Evolutionary conservation across 2,113 vertebrate species (phyloP), one percentile per base, ranked within the genome.

Genomic region (Carassius auratus): DNA sequence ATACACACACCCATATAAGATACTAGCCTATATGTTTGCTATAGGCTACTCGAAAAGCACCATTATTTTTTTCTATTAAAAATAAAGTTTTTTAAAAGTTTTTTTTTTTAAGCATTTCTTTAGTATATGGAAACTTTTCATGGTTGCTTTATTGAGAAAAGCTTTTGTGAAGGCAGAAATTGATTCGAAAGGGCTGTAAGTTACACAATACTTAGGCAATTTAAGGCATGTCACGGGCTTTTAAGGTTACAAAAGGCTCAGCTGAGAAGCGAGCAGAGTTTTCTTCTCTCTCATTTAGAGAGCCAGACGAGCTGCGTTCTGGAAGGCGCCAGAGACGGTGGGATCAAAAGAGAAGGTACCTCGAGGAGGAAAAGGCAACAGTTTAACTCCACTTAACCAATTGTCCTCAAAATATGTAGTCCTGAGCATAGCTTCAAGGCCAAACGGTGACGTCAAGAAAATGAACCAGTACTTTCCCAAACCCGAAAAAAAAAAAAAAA

Each of bases 291-390:
- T 83, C 93, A 92, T 95, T 95, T 95, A 95, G 94, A 95, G 94
- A 94, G 94, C 94, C 95, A 96, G 95, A 96, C 95, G 91, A 95
- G 94, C 93, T 94, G 94, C 91, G 94, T 94, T 95, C 89, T 92
- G 94, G 89, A 87, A 95, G 96, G 96, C 96, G 96, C 96, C 96
- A 95, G 95, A 79, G 93, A 93, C 94, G 91, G 94, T 92, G 76
- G 92, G 93, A 95, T 95, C 93, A 95, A 94, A 96, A 92, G 93
- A 90, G 93, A 95, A 93, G 93, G 94, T 92, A 95, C 93, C 94
- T 95, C 93, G 48, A 93, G 94, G 95, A 95, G 94, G 95, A 94
- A 88, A 90, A 93, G 92, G 92, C 92, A 92, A 93, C 92, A 89
- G 92, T 94, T 83, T 94, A 95, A 94, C 93, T 93, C 93, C 92